Evolutionary conservation across 2,888 invertebrate genomes (phyloP), one percentile per base, ranked within the genome.

Genomic region (Plutella xylostella): DNA sequence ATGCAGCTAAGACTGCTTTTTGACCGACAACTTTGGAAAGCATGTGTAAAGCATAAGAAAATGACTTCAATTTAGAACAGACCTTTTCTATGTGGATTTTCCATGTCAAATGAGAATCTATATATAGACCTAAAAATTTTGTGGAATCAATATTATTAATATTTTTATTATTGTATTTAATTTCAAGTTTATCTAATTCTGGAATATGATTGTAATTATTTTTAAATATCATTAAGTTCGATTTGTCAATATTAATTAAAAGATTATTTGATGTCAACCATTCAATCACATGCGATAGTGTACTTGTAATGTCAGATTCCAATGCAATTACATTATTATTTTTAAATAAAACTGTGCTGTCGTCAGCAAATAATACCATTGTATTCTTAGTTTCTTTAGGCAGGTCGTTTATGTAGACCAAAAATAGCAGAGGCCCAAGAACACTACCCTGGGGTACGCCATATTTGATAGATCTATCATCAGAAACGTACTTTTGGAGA

Each of bases 81-180:
- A 48, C 18, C 12, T 25, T 5, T 9, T 39, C 28, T 6, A 38
- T 30, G 6, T 48, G 48, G 12, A 18, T 9, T 20, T 44, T 48
- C 48, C 45, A 48, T 15, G 31, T 42, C 11, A 48, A 22, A 14
- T 42, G 31, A 19, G 18, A 28, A 18, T 45, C 48, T 38, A 48
- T 39, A 15, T 31, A 17, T 7, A 48, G 21, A 11, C 45, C 45
- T 34, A 45, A 42, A 31, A 48, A 48, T 22, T 44, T 47, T 11
- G 41, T 41, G 11, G 21, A 17, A 2, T 38, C 21, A 34, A 14
- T 34, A 9, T 33, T 15, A 2, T 34, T 14, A 14, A 34, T 34
- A 3, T 34, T 34, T 34, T 3, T 9, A 4, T 34, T 9, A 17
- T 15, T 17, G 15, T 14, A 34, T 17, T 14, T 34, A 4, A 34